These are phyloP conservation scores for Muschampia plurimacula DNA, from an alignment of 2,888 invertebrate genomes.

Conservation along the genomic window DNA sequence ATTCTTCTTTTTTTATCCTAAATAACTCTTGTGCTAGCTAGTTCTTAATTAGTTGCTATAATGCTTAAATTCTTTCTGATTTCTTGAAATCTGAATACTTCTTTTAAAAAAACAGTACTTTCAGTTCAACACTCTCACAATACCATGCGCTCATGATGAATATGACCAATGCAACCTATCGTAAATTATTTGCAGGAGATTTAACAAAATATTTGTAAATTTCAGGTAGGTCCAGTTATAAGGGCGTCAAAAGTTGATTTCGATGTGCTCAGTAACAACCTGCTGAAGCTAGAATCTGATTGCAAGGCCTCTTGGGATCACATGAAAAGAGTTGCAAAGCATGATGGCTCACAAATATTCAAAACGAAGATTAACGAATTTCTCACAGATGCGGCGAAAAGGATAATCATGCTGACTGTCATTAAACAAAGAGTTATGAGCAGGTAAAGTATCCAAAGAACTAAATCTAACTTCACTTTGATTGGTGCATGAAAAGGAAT, in stretches of 20 bases:
- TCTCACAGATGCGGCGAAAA: constrained; percentile 97
- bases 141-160: too few species aligned
- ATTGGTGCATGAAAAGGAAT: too few species aligned
- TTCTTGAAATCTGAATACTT: too few species aligned
- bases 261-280: constrained; percentile 94
- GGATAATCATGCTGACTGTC: constrained; percentile 96
- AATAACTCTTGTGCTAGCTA: too few species aligned
- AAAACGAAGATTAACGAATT: constrained; percentile 98
- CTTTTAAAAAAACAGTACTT: too few species aligned
- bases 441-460: constrained; percentile 81
- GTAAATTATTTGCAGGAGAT: background rate
- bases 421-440: constrained; percentile 97
- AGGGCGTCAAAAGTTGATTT: constrained; percentile 98
- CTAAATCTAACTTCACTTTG: background rate
- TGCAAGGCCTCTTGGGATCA: constrained; percentile 99
- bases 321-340: constrained; percentile 97
- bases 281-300: constrained; percentile 95
- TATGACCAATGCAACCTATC: too few species aligned
- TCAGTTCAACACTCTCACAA: too few species aligned
- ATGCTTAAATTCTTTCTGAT: too few species aligned
- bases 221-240: constrained; percentile 94
- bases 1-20: too few species aligned
- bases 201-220: constrained; percentile 36
- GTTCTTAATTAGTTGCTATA: too few species aligned
- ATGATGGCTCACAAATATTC: constrained; percentile 94